Conservation (phyloP, 2,113 vertebrate species). For the Stercorarius parasiticus region DNA sequence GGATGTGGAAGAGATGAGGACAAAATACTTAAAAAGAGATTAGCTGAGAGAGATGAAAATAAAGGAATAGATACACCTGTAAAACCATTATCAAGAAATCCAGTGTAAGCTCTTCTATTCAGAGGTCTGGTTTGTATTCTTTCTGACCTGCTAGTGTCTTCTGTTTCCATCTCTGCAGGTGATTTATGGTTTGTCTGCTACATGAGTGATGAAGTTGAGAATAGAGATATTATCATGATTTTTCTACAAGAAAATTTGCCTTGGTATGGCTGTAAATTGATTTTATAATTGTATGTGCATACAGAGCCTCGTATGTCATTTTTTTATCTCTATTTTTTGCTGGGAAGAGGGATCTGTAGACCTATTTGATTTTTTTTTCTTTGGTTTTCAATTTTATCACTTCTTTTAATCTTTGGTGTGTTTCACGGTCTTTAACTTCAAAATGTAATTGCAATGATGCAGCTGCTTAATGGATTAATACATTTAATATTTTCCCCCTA, state of each 20-base stretch:
- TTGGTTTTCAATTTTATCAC: background rate
- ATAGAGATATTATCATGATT: background rate
- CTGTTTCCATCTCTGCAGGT: background rate
- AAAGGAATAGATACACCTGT: background rate
- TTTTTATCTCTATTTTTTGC: background rate
- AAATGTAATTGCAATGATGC: conserved; percentile 56
- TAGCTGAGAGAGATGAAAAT: background rate
- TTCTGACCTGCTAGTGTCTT: background rate
- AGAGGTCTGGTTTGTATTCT: background rate
- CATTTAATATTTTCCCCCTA: conserved; percentile 50
- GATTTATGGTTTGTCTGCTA: background rate
- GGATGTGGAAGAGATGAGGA: background rate
- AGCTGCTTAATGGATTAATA: conserved; percentile 51
- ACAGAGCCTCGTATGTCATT: background rate
- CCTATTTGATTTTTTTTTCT: background rate
- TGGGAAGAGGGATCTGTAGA: background rate
- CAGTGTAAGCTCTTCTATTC: background rate
- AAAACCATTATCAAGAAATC: background rate
- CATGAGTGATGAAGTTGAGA: background rate
- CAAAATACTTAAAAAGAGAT: background rate
- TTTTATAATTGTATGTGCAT: background rate
- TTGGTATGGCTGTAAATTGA: background rate
- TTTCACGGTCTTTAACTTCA: conserved; percentile 62
- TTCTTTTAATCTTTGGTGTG: background rate
- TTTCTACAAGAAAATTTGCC: background rate